A percentile compares a stretch with the other conserved stretches of the same genome.
Evolutionary conservation across 2,113 vertebrate species (phyloP).

Genomic region (Hydrochoerus hydrochaeris): DNA sequence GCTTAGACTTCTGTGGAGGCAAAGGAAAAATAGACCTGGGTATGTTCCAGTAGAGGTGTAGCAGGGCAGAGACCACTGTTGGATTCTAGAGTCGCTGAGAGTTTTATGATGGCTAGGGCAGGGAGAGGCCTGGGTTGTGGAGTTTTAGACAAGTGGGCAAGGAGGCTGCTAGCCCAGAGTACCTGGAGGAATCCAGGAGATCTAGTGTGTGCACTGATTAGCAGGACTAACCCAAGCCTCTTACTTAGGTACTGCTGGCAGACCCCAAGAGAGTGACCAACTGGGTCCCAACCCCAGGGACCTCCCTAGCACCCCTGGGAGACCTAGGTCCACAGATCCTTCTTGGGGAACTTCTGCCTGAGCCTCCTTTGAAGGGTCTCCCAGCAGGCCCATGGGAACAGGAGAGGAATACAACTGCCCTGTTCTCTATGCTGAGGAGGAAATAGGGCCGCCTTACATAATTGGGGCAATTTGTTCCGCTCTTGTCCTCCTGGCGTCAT

Average conservation of each 20-base stretch:
- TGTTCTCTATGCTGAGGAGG: not conserved
- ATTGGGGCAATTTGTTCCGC: slow-evolving; percentile 66
- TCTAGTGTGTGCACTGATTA: too few species aligned
- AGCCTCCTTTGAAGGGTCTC: not conserved
- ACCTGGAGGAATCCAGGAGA: not conserved
- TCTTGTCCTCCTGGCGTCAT: slow-evolving; percentile 42
- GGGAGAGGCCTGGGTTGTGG: not conserved
- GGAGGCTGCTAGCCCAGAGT: not conserved
- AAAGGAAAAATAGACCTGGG: not conserved
- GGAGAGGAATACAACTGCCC: not conserved
- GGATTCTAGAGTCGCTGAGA: not conserved
- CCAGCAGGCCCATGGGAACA: not conserved
- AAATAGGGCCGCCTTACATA: slow-evolving; percentile 59
- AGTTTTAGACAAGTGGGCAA: not conserved
- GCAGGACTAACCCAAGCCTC: not conserved
- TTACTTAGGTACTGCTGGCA: not conserved
- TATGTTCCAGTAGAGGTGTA: not conserved
- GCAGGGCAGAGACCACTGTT: not conserved
- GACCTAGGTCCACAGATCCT: not conserved
- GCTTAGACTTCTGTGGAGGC: not conserved
- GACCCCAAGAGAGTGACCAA: not conserved
- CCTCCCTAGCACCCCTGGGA: not conserved
- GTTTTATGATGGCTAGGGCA: not conserved
- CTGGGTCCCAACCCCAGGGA: not conserved
- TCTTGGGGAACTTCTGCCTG: not conserved